Conservation (phyloP, 1,140 invertebrate species). For the Brachionus paranguensis region DNA sequence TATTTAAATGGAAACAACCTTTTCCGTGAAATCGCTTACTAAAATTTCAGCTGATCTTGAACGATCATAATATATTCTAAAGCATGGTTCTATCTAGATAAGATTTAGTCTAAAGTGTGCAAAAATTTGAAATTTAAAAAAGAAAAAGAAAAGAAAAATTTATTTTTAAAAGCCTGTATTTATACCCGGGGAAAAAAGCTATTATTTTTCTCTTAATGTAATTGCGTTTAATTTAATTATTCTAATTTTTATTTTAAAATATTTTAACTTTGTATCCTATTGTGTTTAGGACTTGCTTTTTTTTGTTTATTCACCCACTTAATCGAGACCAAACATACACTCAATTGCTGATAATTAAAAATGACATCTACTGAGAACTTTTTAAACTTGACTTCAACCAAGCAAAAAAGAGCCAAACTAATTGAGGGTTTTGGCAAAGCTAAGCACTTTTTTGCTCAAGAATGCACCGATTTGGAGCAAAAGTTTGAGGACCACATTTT, state of each 20-base stretch:
- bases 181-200: neutral
- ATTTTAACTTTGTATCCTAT: neutral
- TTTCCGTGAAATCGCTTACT: neutral
- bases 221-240: neutral
- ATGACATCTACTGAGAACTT: neutral
- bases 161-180: neutral
- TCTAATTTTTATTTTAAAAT: neutral
- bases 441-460: neutral
- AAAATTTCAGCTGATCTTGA: neutral
- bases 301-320: neutral
- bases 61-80: neutral
- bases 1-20: neutral
- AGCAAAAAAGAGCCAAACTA: neutral
- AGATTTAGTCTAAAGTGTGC: neutral
- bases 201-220: neutral
- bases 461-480: neutral
- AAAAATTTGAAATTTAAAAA: neutral
- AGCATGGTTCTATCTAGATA: neutral
- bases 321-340: neutral
- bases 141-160: neutral
- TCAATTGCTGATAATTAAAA: neutral
- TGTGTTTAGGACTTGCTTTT: neutral
- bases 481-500: neutral
- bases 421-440: neutral
- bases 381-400: neutral